Evolutionary conservation across 2,888 invertebrate genomes (phyloP).

Genomic region (Tromatobia lineatoria): DNA sequence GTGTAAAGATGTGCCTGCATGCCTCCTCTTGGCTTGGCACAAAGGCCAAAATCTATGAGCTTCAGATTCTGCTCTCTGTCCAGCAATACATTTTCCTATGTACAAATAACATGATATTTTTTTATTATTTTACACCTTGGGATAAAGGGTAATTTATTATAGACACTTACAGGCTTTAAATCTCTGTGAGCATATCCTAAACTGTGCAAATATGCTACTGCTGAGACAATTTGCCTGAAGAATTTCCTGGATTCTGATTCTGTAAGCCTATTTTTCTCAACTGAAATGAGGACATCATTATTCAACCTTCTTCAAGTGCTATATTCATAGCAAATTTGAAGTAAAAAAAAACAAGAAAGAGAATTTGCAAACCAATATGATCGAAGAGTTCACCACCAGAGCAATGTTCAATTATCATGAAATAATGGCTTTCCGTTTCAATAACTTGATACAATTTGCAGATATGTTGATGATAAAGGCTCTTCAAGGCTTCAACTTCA

Average conservation of each 20-base stretch:
- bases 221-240: slow-evolving; percentile 92
- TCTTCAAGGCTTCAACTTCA: slow-evolving; percentile 91
- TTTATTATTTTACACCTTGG: neutral
- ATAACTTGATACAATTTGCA: slow-evolving; percentile 93
- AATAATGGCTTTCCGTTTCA: slow-evolving; percentile 91
- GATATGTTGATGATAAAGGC: slow-evolving; percentile 90
- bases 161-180: slow-evolving; percentile 91
- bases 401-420: slow-evolving; percentile 93
- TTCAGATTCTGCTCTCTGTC: slow-evolving; percentile 92
- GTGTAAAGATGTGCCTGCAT: slow-evolving; percentile 88
- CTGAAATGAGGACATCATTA: slow-evolving; percentile 81
- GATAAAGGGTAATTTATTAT: slow-evolving; percentile 6
- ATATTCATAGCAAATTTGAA: neutral
- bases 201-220: slow-evolving; percentile 92
- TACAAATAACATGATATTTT: slow-evolving; percentile 20
- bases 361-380: slow-evolving; percentile 88
- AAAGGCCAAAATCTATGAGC: slow-evolving; percentile 94
- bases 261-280: slow-evolving; percentile 90
- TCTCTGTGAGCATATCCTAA: slow-evolving; percentile 93
- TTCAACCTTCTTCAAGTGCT: slow-evolving; percentile 27
- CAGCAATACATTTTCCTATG: slow-evolving; percentile 91
- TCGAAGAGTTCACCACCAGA: slow-evolving; percentile 94
- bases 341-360: neutral
- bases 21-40: slow-evolving; percentile 90
- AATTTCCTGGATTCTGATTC: slow-evolving; percentile 92